Percentiles rank a stretch among this genome's conserved stretches.
Evolutionary conservation across 2,888 invertebrate genomes (phyloP).

Genomic region (Athalia rosae): DNA sequence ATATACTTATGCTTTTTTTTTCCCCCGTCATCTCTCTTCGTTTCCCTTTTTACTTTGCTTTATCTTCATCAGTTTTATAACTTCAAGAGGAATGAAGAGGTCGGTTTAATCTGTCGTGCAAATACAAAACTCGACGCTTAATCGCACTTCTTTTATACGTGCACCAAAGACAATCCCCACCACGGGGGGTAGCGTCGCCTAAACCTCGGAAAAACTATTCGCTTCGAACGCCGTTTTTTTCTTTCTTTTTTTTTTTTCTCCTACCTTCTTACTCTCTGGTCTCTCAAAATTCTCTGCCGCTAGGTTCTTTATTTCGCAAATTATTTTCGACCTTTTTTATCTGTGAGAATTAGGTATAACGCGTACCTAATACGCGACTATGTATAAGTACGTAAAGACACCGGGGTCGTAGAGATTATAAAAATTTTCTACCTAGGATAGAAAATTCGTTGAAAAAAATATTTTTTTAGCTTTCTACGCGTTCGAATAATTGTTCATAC

Average conservation of each 20-base stretch:
- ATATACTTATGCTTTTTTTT: background rate
- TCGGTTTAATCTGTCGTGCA: constrained; percentile 31
- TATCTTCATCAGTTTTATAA: constrained; percentile 11
- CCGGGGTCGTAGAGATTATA: background rate
- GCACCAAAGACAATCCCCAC: constrained; percentile 22
- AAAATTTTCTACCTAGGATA: background rate
- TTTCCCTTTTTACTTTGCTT: background rate
- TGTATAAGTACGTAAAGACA: background rate
- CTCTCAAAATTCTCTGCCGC: background rate
- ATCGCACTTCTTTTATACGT: constrained; percentile 6
- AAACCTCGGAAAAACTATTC: constrained; percentile 20
- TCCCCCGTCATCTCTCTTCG: background rate
- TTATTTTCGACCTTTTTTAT: constrained; percentile 13
- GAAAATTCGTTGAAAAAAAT: background rate
- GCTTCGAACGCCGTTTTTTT: background rate
- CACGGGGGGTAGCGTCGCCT: constrained; percentile 27
- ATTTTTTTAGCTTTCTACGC: background rate
- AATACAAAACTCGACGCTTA: constrained; percentile 22
- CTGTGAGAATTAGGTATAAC: background rate
- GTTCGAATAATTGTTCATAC: background rate
- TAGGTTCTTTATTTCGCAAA: background rate
- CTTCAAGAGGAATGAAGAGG: constrained; percentile 13
- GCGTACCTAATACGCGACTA: background rate
- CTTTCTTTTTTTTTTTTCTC: background rate
- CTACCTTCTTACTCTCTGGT: background rate